Conservation (phyloP, 2,113 vertebrate species). For the Egretta garzetta region DNA sequence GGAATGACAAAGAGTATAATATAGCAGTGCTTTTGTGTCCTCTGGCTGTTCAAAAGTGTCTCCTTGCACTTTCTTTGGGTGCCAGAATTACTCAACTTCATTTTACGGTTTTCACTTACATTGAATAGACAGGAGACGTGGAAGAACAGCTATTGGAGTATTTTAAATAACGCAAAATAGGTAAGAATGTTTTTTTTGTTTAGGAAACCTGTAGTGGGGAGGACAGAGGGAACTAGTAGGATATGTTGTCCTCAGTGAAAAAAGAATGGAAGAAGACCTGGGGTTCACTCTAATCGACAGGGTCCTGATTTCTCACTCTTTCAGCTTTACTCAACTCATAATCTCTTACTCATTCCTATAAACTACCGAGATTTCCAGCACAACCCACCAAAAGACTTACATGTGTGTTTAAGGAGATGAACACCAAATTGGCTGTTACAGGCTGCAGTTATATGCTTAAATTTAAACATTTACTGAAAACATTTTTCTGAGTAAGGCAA, state of each 20-base stretch:
- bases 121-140: slow-evolving; percentile 70
- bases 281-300: background rate
- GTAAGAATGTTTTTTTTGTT: background rate
- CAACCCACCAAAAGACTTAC: background rate
- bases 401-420: background rate
- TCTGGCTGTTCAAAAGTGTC: slow-evolving; percentile 69
- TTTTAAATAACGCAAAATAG: slow-evolving; percentile 55
- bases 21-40: slow-evolving; percentile 65
- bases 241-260: background rate
- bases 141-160: slow-evolving; percentile 58
- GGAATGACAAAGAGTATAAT: slow-evolving; percentile 73
- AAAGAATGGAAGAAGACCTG: background rate
- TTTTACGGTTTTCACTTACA: slow-evolving; percentile 65
- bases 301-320: background rate
- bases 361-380: background rate
- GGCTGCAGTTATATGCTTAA: background rate
- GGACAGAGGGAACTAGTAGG: background rate
- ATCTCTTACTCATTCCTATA: background rate
- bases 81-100: slow-evolving; percentile 78
- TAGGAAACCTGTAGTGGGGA: background rate
- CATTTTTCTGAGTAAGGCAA: background rate
- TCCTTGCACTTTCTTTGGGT: slow-evolving; percentile 70
- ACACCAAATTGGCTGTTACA: background rate
- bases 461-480: background rate
- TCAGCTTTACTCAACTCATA: background rate